A percentile compares a stretch with the other conserved stretches of the same genome.
These are phyloP conservation scores for Novumbra hubbsi DNA, from an alignment of 2,797 vertebrate genomes.

Conservation along the genomic window DNA sequence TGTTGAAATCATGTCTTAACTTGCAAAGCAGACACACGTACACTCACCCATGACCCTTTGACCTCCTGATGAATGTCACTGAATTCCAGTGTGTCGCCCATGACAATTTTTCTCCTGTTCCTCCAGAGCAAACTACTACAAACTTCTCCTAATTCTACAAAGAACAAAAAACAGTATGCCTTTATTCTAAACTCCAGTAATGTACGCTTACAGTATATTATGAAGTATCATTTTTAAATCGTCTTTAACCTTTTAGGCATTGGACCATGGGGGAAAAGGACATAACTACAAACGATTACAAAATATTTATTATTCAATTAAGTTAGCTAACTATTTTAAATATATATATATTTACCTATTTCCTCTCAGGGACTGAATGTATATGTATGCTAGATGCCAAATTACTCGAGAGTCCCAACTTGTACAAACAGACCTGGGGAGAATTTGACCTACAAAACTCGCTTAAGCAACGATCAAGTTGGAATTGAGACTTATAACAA, in stretches of 20 bases:
- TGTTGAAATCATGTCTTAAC: neutral
- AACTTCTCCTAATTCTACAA: conserved; percentile 12
- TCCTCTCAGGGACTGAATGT: neutral
- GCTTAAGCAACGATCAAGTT: neutral
- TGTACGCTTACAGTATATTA: neutral
- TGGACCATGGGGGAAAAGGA: too few relatives aligned
- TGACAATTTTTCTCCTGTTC: conserved; percentile 8
- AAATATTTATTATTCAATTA: neutral
- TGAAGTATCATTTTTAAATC: neutral
- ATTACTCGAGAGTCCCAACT: neutral
- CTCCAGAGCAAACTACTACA: conserved; percentile 14
- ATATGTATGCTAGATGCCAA: neutral
- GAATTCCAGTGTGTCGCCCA: conserved; percentile 46
- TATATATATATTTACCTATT: neutral
- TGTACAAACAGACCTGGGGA: neutral
- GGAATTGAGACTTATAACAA: neutral
- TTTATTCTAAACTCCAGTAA: neutral
- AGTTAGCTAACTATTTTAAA: neutral
- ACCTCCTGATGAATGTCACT: conserved; percentile 49
- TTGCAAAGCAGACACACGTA: neutral
- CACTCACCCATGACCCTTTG: conserved; percentile 34
- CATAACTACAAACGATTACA: neutral
- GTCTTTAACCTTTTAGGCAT: too few relatives aligned
- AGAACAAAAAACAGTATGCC: neutral
- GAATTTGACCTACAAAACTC: neutral